Percentiles rank a stretch among this genome's conserved stretches.
Conservation (phyloP, 1,140 invertebrate genomes). For the Armadillidium nasatum region DNA sequence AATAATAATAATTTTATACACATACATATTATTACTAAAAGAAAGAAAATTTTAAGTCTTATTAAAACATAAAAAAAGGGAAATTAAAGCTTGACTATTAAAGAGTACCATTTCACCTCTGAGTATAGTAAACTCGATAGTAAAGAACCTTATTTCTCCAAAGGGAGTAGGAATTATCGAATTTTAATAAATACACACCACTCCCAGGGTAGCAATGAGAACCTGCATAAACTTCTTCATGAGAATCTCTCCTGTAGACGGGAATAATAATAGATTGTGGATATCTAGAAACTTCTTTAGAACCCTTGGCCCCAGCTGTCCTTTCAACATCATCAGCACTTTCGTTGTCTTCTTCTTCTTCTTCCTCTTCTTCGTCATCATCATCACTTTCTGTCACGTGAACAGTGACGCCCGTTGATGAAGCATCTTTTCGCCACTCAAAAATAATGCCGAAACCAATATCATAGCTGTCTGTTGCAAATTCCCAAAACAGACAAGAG, state of each 20-base stretch:
- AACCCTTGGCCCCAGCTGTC: slow-evolving; percentile 24
- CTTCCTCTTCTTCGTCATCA: slow-evolving; percentile 64
- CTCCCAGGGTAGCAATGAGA: slow-evolving; percentile 89
- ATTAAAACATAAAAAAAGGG: no score
- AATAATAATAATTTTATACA: no score
- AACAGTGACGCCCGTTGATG: slow-evolving; percentile 63
- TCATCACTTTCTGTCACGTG: slow-evolving; percentile 88
- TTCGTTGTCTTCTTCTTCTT: slow-evolving; percentile 53
- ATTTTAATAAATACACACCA: slow-evolving; percentile 93
- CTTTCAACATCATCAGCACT: slow-evolving; percentile 22
- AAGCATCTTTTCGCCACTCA: slow-evolving; percentile 87
- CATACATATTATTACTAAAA: no score
- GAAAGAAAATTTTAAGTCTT: no score
- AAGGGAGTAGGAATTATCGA: slow-evolving; percentile 98
- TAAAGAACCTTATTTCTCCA: slow-evolving; percentile 99
- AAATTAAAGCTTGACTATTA: no score
- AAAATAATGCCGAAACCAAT: slow-evolving; percentile 98
- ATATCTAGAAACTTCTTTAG: slow-evolving; percentile 9
- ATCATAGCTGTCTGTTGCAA: slow-evolving; percentile 96
- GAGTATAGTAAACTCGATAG: slow-evolving; percentile 96
- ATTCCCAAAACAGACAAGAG: slow-evolving; percentile 97
- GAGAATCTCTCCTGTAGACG: slow-evolving; percentile 90
- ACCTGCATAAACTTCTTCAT: slow-evolving; percentile 94
- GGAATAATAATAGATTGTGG: slow-evolving; percentile 62
- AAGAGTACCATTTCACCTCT: neutral